Evolutionary conservation across 2,797 vertebrate genomes (phyloP), one percentile per base, ranked within the genome.

Genomic region (Spinus pinus): DNA sequence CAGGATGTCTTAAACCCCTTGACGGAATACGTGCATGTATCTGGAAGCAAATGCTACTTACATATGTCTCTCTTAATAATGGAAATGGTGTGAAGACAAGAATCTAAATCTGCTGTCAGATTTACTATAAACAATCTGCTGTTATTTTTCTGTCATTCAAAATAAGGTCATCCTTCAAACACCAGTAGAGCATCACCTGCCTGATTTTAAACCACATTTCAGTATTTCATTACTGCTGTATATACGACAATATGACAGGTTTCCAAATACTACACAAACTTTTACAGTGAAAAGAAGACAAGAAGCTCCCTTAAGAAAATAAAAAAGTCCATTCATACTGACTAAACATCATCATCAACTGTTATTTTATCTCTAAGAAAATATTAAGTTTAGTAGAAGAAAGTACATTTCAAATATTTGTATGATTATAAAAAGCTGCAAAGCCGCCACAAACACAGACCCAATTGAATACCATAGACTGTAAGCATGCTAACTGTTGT

Each of bases 91-190:
- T 93, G 87, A 97, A 96, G 25, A 62, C 72, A 77, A 81, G 66
- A 95, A 73, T 50, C 41, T 67, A 78, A 77, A 90, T 77, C 78
- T 89, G 39, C 91, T 85, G 60, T 89, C 83, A 95, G 50, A 75
- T 49, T 60, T 87, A 17, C 31, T 67, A 91, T 69, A 94, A 97
- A 91, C 88, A 95, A 87, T 85, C 86, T 94, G 88, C 74, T 84
- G 64, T 61, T 95, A 93, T 92, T 92, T 94, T 80, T 70, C 13
- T 54, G 81, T 42, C 64, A 53, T 50, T 93, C 81, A 93, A 87
- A 93, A 70, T 67, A 93, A 92, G 86, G 78, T 73, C 71, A 81
- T 74, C 33, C 65, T 77, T 92, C 78, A 92, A 77, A 77, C 0
- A 93, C 41, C 75, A 93, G 22, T 8, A 41, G 47, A 73, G 33